These are phyloP conservation scores for Gallinago jamesoni DNA, from an alignment of 2,113 vertebrate species.

Conservation along the genomic window DNA sequence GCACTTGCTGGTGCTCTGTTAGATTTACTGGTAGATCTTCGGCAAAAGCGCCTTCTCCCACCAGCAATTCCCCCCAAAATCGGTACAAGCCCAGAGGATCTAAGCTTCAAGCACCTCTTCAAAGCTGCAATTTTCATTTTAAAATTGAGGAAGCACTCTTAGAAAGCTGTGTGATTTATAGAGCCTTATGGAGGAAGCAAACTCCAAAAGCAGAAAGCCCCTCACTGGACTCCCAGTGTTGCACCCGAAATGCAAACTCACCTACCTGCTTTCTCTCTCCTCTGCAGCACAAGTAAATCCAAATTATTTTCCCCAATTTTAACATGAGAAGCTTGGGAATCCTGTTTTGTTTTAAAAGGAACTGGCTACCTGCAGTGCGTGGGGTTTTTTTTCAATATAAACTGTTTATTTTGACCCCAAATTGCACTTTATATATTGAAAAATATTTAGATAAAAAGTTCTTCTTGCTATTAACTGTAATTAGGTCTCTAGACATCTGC, in stretches of 20 bases:
- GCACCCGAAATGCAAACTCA: neutral
- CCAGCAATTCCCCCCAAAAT: neutral
- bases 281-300: neutral
- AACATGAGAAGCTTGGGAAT: neutral
- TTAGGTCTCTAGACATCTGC: neutral
- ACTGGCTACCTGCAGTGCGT: neutral
- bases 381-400: neutral
- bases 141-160: neutral
- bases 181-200: neutral
- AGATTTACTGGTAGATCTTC: neutral
- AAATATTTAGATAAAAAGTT: slow-evolving; percentile 20
- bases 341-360: neutral
- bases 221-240: neutral
- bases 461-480: neutral
- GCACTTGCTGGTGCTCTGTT: neutral
- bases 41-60: neutral
- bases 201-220: neutral
- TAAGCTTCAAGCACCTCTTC: neutral
- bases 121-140: neutral
- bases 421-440: neutral
- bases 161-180: neutral
- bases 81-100: neutral
- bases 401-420: slow-evolving; percentile 17
- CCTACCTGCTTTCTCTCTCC: neutral
- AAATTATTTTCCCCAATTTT: neutral